Percentiles rank a stretch among this genome's conserved stretches.
Conservation (phyloP, 2,797 vertebrate genomes). For the Galago senegalensis region DNA sequence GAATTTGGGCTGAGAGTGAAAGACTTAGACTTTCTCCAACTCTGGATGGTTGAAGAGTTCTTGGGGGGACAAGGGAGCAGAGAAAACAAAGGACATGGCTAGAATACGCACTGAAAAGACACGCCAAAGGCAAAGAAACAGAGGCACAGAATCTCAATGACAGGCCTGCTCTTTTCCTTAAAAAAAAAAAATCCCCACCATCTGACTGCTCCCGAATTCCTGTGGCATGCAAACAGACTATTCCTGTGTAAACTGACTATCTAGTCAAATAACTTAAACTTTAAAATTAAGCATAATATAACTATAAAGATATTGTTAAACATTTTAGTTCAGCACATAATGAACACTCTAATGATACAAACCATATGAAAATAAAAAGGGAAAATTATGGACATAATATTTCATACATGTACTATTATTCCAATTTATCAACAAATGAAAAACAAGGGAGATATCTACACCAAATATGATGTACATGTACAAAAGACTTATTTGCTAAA, state of each 20-base stretch:
- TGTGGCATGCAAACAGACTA: not conserved
- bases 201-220: not conserved
- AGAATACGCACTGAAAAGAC: conserved; percentile 9
- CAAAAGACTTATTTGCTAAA: not conserved
- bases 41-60: conserved; percentile 6
- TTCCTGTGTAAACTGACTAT: conserved; percentile 8
- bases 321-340: not conserved
- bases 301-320: not conserved
- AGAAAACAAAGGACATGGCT: conserved; percentile 50
- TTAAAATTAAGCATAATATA: conserved; percentile 28
- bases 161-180: not conserved
- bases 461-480: not conserved
- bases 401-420: not conserved
- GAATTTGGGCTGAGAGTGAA: conserved; percentile 53
- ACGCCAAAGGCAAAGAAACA: not conserved
- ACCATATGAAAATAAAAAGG: not conserved
- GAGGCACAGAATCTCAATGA: not conserved
- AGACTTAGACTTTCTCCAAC: conserved; percentile 56
- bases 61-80: conserved; percentile 13
- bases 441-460: not conserved
- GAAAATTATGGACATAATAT: not conserved
- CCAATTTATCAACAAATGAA: not conserved
- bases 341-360: not conserved
- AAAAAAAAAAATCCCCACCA: too few species aligned
- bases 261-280: conserved; percentile 45